Evolutionary conservation across 2,797 vertebrate genomes (phyloP).

Genomic region (Sebastes dallii): DNA sequence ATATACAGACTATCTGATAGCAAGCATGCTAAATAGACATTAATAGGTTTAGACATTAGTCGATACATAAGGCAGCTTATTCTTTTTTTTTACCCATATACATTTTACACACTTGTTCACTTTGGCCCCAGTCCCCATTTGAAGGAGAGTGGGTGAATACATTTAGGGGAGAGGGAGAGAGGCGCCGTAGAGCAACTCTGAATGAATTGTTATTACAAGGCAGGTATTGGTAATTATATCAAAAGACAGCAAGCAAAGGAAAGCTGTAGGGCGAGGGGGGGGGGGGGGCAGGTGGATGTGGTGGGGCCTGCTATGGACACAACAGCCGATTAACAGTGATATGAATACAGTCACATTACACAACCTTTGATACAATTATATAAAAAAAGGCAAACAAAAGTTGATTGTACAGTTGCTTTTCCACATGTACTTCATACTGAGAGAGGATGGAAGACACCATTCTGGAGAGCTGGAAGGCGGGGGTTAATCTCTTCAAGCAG

Average conservation of each 20-base stretch:
- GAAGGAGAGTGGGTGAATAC: constrained; percentile 20
- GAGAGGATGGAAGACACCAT: constrained; percentile 76
- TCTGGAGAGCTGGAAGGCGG: constrained; percentile 40
- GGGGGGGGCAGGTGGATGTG: constrained; percentile 27
- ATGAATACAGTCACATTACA: constrained; percentile 65
- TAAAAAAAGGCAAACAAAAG: constrained; percentile 75
- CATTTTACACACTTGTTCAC: constrained; percentile 37
- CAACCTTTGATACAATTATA: constrained; percentile 69
- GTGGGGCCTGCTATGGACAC: constrained; percentile 56
- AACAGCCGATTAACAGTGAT: constrained; percentile 65
- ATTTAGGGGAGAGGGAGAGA: constrained; percentile 25
- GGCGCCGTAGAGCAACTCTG: constrained; percentile 52
- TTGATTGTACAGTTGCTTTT: constrained; percentile 80
- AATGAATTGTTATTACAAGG: constrained; percentile 71
- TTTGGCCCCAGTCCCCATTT: constrained; percentile 50
- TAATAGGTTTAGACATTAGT: constrained; percentile 17
- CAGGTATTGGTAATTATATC: constrained; percentile 73
- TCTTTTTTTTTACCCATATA: neutral
- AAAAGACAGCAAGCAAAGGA: constrained; percentile 62
- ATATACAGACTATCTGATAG: constrained; percentile 39
- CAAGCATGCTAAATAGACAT: constrained; percentile 34
- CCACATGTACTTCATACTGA: constrained; percentile 75
- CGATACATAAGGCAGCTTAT: constrained; percentile 65
- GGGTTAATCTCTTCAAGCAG: constrained; percentile 77
- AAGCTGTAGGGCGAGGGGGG: neutral